Evolutionary conservation across 2,113 vertebrate species (phyloP).

Genomic region (Galemys pyrenaicus): DNA sequence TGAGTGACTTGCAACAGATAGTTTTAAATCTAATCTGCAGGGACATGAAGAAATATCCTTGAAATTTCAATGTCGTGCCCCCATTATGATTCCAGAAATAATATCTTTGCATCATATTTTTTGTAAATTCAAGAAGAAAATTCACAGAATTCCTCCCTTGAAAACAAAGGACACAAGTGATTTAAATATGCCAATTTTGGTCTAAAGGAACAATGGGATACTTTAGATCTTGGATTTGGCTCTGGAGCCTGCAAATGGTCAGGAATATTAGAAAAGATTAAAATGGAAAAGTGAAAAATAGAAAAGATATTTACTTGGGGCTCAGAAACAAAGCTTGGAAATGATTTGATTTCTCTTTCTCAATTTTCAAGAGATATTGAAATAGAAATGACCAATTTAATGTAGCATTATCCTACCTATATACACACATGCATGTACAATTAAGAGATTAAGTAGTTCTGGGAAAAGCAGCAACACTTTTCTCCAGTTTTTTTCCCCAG

Average conservation of each 20-base stretch:
- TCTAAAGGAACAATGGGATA: not conserved
- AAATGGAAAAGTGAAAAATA: conserved; percentile 16
- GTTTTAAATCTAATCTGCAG: conserved; percentile 13
- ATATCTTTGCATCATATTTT: not conserved
- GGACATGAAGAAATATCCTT: not conserved
- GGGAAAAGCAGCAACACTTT: not conserved
- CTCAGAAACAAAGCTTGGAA: not conserved
- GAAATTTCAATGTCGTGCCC: not conserved
- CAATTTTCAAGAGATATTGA: conserved; percentile 22
- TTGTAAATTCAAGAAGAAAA: conserved; percentile 33
- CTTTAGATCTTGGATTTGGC: not conserved
- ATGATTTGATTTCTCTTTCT: not conserved
- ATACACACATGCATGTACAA: not conserved
- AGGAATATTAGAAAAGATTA: not conserved
- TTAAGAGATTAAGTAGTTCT: not conserved
- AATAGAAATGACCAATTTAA: conserved; percentile 10
- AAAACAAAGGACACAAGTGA: not conserved
- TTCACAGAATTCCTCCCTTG: conserved; percentile 2
- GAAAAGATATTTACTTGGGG: conserved; percentile 14
- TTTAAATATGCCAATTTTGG: not conserved
- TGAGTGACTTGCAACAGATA: not conserved
- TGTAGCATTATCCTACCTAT: not conserved
- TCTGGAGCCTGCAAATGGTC: not conserved
- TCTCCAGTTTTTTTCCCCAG: not conserved
- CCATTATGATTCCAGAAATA: not conserved